phyloP scores from a whole-genome alignment of 2,113 vertebrate genomes.

The Xyrauchen texanus region DNA sequence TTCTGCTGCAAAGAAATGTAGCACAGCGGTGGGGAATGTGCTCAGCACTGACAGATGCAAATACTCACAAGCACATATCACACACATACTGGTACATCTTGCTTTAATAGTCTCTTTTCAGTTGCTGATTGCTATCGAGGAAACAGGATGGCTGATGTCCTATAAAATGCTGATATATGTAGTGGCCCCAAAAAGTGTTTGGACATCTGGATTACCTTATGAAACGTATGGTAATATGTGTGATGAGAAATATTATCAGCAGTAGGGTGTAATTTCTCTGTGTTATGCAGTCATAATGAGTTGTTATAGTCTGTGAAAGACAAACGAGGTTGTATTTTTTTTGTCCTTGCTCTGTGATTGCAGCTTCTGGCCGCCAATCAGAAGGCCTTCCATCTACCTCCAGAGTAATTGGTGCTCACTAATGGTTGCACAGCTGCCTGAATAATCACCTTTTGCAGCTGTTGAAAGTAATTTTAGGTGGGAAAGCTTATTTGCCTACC shows the following conservation, averaged over 20 bases:
- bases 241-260: neutral
- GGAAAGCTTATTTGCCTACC: slow-evolving; percentile 13
- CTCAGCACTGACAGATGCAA: no score
- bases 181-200: no score
- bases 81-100: no score
- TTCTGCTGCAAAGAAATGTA: no score
- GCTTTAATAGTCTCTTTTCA: no score
- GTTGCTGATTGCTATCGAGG: no score
- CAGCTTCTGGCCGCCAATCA: slow-evolving; percentile 18
- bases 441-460: slow-evolving; percentile 22
- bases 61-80: no score
- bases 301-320: slow-evolving; percentile 31
- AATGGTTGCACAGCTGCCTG: slow-evolving; percentile 1
- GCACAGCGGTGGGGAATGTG: no score
- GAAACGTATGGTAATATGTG: no score
- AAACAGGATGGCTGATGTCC: no score
- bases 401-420: slow-evolving; percentile 45
- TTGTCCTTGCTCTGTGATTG: slow-evolving; percentile 37
- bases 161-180: no score
- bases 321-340: slow-evolving; percentile 31
- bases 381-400: slow-evolving; percentile 40
- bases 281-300: slow-evolving; percentile 21
- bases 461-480: slow-evolving; percentile 19
- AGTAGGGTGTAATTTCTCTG: slow-evolving; percentile 6
- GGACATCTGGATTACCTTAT: no score